Evolutionary conservation across 2,888 invertebrate genomes (phyloP).

Genomic region (Noctua janthina): DNA sequence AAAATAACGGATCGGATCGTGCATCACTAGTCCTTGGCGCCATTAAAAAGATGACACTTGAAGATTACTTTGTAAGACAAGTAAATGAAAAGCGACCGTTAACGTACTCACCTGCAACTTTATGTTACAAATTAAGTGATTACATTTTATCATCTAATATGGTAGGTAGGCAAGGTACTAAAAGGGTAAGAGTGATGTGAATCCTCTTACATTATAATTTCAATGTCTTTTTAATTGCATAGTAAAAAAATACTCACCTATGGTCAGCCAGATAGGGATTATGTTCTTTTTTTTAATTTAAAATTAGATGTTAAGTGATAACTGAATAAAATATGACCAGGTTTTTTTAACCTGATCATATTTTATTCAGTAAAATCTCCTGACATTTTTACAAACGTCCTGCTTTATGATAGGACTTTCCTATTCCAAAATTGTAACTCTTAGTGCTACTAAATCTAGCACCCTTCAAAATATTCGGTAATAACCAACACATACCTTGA

Average conservation of each 20-base stretch:
- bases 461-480: background rate
- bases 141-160: slow-evolving; percentile 39
- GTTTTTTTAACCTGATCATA: too few relatives aligned
- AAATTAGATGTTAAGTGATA: background rate
- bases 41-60: slow-evolving; percentile 67
- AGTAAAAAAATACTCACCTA: background rate
- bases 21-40: slow-evolving; percentile 65
- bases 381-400: background rate
- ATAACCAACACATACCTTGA: slow-evolving; percentile 9
- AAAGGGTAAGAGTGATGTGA: background rate
- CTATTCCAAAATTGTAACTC: background rate
- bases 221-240: background rate
- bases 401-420: background rate
- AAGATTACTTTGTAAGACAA: slow-evolving; percentile 59
- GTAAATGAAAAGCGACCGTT: slow-evolving; percentile 53
- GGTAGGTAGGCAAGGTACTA: background rate
- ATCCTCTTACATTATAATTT: background rate
- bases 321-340: background rate
- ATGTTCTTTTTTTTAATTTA: background rate
- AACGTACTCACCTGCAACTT: slow-evolving; percentile 36
- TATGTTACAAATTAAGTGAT: slow-evolving; percentile 55
- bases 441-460: background rate
- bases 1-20: background rate
- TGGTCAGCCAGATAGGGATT: background rate
- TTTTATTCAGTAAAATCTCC: background rate